Base-by-base conservation (phyloP, 2,113 vertebrate genomes). In the Monarcha castaneiventris region DNA sequence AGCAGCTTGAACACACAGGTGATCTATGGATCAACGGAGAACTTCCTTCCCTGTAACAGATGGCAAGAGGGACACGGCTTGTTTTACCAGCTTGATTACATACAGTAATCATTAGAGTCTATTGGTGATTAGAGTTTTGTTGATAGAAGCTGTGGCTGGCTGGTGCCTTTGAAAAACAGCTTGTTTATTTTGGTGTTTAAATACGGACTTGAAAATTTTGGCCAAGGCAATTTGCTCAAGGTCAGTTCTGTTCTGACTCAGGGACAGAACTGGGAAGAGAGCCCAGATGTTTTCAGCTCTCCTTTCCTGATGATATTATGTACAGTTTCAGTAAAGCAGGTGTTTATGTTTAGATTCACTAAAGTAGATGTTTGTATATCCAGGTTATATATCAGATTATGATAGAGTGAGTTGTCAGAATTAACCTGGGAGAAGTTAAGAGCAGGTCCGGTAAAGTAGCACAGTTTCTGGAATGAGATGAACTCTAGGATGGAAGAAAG, bases 101-200 rank as follows among this genome's bases (percentile, higher is more conserved):
- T 75, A 64, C 52, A 85, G 46, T 62, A 72, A 46, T 80, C 16
- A 0, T 33, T 93, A 44, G 32, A 51, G 48, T 71, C 43, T 59
- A 3, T 58, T 64, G 58, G 78, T 80, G 84, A 92, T 84, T 48
- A 73, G 59, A 20, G 13, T 58, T 94, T 86, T 87, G 83, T 82
- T 84, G 78, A 63, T 35, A 79, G 80, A 84, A 74, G 68, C 71
- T 63, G 69, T 82, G 39, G 10, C 43, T 88, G 77, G 29, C 61
- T 64, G 46, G 21, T 85, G 72, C 66, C 82, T 94, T 91, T 94
- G 52, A 84, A 93, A 86, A 67, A 73, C 35, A 66, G 52, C 16
- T 75, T 94, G 63, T 88, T 90, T 94, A 44, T 91, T 93, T 75
- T 87, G 29, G n/a, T 89, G 32, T 72, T 25, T 95, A 87, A 68